Percentiles rank a stretch among this genome's conserved stretches.
phyloP scores from a whole-genome alignment of 2,113 vertebrate genomes.

The Taxidea taxus region DNA sequence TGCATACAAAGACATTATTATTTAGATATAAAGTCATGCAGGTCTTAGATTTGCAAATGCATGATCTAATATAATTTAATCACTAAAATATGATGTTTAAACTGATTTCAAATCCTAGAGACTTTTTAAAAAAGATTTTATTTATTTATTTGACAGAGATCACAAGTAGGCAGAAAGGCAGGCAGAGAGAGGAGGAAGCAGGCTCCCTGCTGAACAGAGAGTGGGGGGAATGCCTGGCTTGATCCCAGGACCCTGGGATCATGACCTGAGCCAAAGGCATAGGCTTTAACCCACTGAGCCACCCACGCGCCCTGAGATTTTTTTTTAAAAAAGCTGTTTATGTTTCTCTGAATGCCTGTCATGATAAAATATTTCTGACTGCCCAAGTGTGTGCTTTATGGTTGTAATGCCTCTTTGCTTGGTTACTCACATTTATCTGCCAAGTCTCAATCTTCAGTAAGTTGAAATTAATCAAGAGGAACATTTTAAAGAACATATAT shows the following conservation, averaged over 20 bases:
- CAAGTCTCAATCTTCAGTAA: neutral
- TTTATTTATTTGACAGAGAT: no score
- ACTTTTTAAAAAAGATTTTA: neutral
- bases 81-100: slow-evolving; percentile 22
- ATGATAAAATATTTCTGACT: slow-evolving; percentile 43
- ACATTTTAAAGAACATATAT: slow-evolving; percentile 48
- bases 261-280: no score
- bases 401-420: neutral
- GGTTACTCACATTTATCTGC: neutral
- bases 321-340: neutral
- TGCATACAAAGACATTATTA: neutral
- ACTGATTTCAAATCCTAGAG: neutral
- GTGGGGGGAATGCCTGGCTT: no score
- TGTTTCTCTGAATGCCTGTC: neutral
- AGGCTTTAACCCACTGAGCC: no score
- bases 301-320: no score
- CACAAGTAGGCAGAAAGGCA: no score
- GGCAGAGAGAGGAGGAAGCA: no score
- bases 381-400: neutral
- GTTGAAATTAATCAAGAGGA: slow-evolving; percentile 66
- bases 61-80: neutral
- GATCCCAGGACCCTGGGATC: no score
- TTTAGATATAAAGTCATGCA: neutral
- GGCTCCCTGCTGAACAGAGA: no score
- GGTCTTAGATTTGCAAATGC: neutral